Base-by-base conservation (phyloP, 2,797 vertebrate species). In the Squalus acanthias region DNA sequence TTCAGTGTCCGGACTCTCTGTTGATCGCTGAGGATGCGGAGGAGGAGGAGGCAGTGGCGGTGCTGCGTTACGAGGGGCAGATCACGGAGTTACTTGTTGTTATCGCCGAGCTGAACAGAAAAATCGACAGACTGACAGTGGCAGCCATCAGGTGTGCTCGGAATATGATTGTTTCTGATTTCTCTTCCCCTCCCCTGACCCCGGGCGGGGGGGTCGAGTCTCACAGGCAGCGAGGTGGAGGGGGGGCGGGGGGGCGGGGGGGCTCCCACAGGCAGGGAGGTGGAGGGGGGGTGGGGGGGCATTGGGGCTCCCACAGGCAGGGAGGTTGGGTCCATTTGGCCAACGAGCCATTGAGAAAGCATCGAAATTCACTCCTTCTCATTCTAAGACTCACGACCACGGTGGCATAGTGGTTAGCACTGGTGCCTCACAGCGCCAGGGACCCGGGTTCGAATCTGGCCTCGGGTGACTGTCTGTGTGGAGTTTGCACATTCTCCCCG, bases 11-110 rank as follows among this genome's bases (percentile, higher is more conserved):
- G 9, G 53, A 57, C 53, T 29, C 50, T 13, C 87, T 89, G 26
- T 85, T 85, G 82, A 76, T 29, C 10, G 12, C 1, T 13, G 33
- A 76, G 10, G 50, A 89, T 22, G 69, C 33, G 50, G 94, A 95
- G 3, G 94, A 95, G 29, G 69, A 95, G 9, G 88, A 91, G 50
- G 94, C 70, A 57, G 29, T 95, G 13, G 3, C 69, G 1, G 96
- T 97, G 96, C 97, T 97, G 63, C 97, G 97, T 96, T 98, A 97
- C 2, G 98, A 99, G 97, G 97, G 98, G 20, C 97, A 97, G 96
- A 97, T 98, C 67, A 96, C 97, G 0, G 97, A 97, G 0, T 97
- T 98, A 96, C 98, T 97, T 96, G 97, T 96, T 53, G 97, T 97
- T 39, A 97, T 97, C 0, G 97, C 97, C 2, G 98, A 97, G 67